These are phyloP conservation scores for Heliconius sara DNA, from an alignment of 2,888 invertebrate species.

Conservation along the genomic window DNA sequence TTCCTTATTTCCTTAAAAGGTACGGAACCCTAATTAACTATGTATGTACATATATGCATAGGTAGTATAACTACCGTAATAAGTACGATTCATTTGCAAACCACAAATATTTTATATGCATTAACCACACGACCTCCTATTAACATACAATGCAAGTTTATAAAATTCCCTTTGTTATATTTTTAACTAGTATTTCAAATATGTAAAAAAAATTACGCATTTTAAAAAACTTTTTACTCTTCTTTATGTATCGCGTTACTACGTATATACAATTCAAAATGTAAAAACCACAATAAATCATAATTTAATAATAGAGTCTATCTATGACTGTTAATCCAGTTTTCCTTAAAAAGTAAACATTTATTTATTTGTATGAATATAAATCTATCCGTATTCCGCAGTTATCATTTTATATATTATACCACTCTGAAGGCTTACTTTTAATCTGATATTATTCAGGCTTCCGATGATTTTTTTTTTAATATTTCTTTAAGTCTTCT, in stretches of 20 bases:
- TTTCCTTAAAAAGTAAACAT: no score
- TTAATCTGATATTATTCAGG: background rate
- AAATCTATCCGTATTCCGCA: conserved; percentile 16
- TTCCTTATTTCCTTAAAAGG: no score
- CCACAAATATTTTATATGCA: conserved; percentile 2
- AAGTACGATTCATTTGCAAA: background rate
- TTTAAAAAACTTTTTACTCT: background rate
- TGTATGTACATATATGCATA: background rate
- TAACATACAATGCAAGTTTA: background rate
- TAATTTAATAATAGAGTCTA: no score
- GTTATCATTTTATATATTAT: background rate
- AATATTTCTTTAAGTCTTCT: no score
- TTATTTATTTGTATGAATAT: background rate
- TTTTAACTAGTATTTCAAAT: background rate
- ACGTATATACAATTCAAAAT: no score
- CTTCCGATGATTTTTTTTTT: background rate
- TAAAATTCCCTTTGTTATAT: conserved; percentile 2
- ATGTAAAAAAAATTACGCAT: background rate
- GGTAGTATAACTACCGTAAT: no score
- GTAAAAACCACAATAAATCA: no score
- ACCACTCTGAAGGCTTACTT: background rate
- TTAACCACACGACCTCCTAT: background rate
- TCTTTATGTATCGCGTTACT: no score
- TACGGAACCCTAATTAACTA: background rate
- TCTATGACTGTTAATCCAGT: no score